Evolutionary conservation across 1,140 invertebrate species (phyloP).

Genomic region (Diorhabda carinulata): DNA sequence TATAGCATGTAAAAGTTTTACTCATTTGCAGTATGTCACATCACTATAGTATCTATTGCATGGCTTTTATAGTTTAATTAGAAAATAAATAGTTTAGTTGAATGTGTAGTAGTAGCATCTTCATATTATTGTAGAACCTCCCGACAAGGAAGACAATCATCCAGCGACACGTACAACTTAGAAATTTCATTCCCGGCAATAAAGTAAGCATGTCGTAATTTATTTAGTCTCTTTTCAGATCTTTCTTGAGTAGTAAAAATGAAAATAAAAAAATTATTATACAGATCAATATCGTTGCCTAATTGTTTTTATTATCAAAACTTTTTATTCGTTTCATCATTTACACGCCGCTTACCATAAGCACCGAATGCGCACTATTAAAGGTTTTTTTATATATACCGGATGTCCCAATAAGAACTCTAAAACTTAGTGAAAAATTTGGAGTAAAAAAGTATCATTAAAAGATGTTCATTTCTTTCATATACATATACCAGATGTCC

Average conservation of each 20-base stretch:
- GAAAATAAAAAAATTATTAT: not conserved
- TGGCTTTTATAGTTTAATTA: constrained; percentile 8
- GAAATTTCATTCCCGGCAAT: constrained; percentile 87
- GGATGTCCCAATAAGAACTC: too few species aligned
- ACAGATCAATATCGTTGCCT: not conserved
- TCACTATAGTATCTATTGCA: constrained; percentile 11
- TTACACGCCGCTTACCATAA: too few species aligned
- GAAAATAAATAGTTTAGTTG: constrained; percentile 27
- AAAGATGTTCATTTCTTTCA: too few species aligned
- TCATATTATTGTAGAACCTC: constrained; percentile 45
- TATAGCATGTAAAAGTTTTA: too few species aligned
- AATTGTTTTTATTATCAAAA: too few species aligned
- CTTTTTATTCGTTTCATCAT: too few species aligned
- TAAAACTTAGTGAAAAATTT: too few species aligned
- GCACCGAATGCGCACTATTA: too few species aligned
- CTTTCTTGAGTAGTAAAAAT: not conserved
- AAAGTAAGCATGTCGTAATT: constrained; percentile 68
- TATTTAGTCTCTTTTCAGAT: not conserved
- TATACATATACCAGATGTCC: too few species aligned
- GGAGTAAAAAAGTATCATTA: too few species aligned
- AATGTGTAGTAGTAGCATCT: constrained; percentile 44
- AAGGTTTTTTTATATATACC: too few species aligned
- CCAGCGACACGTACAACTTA: constrained; percentile 80
- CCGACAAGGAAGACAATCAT: constrained; percentile 63
- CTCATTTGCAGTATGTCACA: not conserved